phyloP scores from a whole-genome alignment of 2,888 invertebrate genomes.

The Omphaloscelis lunosa region DNA sequence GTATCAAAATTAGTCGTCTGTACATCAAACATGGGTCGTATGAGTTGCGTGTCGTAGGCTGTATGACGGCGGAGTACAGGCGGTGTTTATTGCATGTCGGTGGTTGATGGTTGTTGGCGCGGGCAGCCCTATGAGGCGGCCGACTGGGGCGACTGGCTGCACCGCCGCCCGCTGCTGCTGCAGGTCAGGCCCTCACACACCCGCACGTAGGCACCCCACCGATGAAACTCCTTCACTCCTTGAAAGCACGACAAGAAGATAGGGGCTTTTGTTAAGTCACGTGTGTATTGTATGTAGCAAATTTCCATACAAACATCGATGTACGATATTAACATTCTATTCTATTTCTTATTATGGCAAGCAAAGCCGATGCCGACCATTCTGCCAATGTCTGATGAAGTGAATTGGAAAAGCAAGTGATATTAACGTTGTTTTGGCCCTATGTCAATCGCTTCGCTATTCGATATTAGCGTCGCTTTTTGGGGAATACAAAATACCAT shows the following conservation, averaged over 20 bases:
- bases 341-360: background rate
- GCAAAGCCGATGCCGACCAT: background rate
- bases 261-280: slow-evolving; percentile 19
- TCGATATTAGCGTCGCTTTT: background rate
- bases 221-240: slow-evolving; percentile 27
- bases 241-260: slow-evolving; percentile 7
- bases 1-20: background rate
- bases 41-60: slow-evolving; percentile 68
- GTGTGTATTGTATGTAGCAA: background rate
- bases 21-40: slow-evolving; percentile 59
- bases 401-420: background rate
- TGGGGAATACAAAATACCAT: background rate
- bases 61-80: slow-evolving; percentile 79
- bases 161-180: slow-evolving; percentile 95
- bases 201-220: slow-evolving; percentile 39
- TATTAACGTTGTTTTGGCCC: no score
- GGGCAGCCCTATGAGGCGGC: slow-evolving; percentile 87
- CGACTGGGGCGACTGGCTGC: slow-evolving; percentile 91
- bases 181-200: slow-evolving; percentile 92
- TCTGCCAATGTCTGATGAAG: background rate
- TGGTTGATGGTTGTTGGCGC: slow-evolving; percentile 87
- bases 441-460: background rate
- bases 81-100: slow-evolving; percentile 89
- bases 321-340: background rate
- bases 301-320: background rate